phyloP scores from a whole-genome alignment of 2,888 invertebrate genomes.

The Steromphala cineraria region DNA sequence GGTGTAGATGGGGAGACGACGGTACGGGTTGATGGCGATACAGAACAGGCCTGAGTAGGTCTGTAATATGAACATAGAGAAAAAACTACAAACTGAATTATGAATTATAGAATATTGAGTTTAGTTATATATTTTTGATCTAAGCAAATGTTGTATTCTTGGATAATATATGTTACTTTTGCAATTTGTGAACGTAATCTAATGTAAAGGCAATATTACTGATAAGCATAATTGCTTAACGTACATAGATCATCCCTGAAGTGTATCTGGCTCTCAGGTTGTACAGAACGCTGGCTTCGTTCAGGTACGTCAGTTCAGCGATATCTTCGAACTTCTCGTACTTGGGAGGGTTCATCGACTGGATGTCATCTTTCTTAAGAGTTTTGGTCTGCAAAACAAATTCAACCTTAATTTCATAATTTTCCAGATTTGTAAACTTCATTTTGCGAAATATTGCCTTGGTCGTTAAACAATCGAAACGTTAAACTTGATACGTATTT shows the following conservation, averaged over 20 bases:
- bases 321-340: constrained; percentile 74
- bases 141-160: no score
- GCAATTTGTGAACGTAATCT: no score
- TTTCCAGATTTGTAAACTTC: no score
- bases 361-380: constrained; percentile 79
- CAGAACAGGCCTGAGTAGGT: constrained; percentile 99
- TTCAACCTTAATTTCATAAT: neutral
- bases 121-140: no score
- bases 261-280: constrained; percentile 71
- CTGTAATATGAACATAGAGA: constrained; percentile 78
- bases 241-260: constrained; percentile 71
- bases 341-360: constrained; percentile 75
- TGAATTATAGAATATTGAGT: no score
- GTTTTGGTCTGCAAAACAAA: constrained; percentile 82
- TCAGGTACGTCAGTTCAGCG: constrained; percentile 75
- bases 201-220: neutral
- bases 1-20: constrained; percentile 98
- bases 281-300: constrained; percentile 74
- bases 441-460: no score
- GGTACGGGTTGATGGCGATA: constrained; percentile 99
- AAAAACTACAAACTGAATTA: no score
- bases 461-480: no score
- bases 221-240: constrained; percentile 35
- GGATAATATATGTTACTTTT: no score
- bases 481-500: no score